phyloP scores from a whole-genome alignment of 2,113 vertebrate genomes.

The Plestiodon gilberti region DNA sequence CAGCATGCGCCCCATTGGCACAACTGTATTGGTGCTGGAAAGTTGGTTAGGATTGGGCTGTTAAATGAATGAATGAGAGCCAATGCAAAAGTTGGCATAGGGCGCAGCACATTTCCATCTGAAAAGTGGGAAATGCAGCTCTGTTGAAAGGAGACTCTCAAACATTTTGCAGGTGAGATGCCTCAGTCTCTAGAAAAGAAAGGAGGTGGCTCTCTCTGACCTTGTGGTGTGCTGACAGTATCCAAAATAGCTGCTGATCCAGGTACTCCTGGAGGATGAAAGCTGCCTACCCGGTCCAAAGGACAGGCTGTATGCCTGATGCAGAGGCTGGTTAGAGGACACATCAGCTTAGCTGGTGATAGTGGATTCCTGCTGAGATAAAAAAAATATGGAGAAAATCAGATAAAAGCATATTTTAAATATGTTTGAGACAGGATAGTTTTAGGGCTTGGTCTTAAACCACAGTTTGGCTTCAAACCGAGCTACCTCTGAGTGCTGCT shows the following conservation, averaged over 20 bases:
- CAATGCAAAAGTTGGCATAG: constrained; percentile 53
- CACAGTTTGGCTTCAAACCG: constrained; percentile 38
- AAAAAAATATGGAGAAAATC: constrained; percentile 63
- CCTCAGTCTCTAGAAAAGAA: constrained; percentile 41
- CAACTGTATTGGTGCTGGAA: too few species aligned
- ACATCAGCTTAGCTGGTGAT: constrained; percentile 54
- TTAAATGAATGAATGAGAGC: constrained; percentile 51
- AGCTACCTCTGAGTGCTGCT: constrained; percentile 32
- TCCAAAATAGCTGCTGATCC: constrained; percentile 30
- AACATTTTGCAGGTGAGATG: constrained; percentile 40
- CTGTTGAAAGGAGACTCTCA: constrained; percentile 61
- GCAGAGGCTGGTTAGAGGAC: constrained; percentile 51
- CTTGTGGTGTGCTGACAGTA: constrained; percentile 48
- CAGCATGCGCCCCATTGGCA: too few species aligned
- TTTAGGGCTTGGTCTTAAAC: constrained; percentile 38
- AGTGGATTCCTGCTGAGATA: constrained; percentile 53
- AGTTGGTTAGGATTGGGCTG: too few species aligned
- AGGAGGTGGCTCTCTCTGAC: constrained; percentile 37
- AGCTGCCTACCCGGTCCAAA: constrained; percentile 52
- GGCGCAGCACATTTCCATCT: constrained; percentile 53
- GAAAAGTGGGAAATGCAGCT: constrained; percentile 64
- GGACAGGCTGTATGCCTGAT: constrained; percentile 36
- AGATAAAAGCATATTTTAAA: constrained; percentile 68
- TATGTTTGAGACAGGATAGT: constrained; percentile 48
- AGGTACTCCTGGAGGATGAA: constrained; percentile 38